These are phyloP conservation scores for Minunthozetes semirufus DNA, from an alignment of 2,888 invertebrate genomes.

Conservation along the genomic window DNA sequence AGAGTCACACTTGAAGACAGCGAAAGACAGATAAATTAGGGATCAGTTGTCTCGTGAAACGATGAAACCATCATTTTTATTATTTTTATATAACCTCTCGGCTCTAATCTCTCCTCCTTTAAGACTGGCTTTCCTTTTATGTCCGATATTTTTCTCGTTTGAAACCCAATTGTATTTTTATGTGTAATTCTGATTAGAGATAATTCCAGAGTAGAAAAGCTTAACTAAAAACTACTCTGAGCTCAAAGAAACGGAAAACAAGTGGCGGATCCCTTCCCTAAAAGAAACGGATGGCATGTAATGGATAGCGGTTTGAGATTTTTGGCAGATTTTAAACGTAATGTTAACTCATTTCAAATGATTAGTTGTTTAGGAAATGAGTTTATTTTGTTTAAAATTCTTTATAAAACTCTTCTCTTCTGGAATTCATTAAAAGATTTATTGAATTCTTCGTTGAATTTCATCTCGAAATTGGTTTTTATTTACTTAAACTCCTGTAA, in stretches of 20 bases:
- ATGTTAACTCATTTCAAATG: too few relatives aligned
- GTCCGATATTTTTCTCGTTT: neutral
- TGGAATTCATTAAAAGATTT: neutral
- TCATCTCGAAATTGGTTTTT: neutral
- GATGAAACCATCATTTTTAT: conserved; percentile 12
- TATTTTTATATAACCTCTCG: conserved; percentile 6
- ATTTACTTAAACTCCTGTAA: neutral
- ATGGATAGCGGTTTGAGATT: too few relatives aligned
- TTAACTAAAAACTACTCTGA: conserved; percentile 11
- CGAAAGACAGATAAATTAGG: conserved; percentile 21
- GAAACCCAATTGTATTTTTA: conserved; percentile 23
- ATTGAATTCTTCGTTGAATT: too few relatives aligned
- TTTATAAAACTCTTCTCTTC: too few relatives aligned
- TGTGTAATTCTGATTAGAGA: conserved; percentile 23
- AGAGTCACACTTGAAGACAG: conserved; percentile 12
- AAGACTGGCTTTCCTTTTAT: neutral
- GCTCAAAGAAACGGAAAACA: neutral
- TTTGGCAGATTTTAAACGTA: too few relatives aligned
- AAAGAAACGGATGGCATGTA: neutral
- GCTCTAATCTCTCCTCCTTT: neutral
- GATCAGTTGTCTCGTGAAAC: conserved; percentile 5
- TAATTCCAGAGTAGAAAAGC: conserved; percentile 1
- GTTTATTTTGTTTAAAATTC: too few relatives aligned
- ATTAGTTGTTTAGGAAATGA: too few relatives aligned
- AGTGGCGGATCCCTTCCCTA: neutral